Conservation (phyloP, 2,113 vertebrate species). For the Tenebrosternarchus preto region DNA sequence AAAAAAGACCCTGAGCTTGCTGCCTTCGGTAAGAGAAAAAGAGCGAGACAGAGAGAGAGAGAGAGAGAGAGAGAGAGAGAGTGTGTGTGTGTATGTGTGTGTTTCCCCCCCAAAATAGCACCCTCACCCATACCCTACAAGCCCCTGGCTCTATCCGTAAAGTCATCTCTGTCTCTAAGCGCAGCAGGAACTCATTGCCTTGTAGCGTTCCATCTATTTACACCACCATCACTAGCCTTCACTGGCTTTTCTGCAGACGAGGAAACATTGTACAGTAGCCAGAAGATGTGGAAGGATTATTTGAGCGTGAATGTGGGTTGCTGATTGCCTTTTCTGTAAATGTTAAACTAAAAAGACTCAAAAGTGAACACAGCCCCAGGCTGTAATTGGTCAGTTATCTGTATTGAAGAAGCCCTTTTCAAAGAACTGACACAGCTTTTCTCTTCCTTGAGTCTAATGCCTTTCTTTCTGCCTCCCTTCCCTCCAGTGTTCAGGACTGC, state of each 20-base stretch:
- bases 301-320: conserved; percentile 14
- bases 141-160: too few relatives aligned
- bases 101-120: conserved; percentile 30
- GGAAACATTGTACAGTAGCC: conserved; percentile 2
- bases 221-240: conserved; percentile 55
- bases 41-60: too few relatives aligned
- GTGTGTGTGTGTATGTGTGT: background rate
- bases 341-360: conserved; percentile 37
- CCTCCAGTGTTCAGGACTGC: conserved; percentile 92
- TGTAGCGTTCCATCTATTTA: conserved; percentile 45
- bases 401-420: conserved; percentile 25
- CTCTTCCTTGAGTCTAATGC: conserved; percentile 44
- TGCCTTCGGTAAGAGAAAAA: conserved; percentile 80
- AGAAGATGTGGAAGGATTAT: conserved; percentile 17
- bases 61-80: background rate
- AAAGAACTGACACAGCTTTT: conserved; percentile 23
- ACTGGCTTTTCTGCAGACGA: conserved; percentile 8
- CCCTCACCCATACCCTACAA: conserved; percentile 42
- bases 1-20: conserved; percentile 94
- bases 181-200: conserved; percentile 16
- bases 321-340: background rate
- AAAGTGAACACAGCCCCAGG: conserved; percentile 8
- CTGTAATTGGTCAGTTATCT: conserved; percentile 5
- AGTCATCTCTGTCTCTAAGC: conserved; percentile 5
- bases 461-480: conserved; percentile 9